Evolutionary conservation across 2,797 vertebrate genomes (phyloP), one percentile per base, ranked within the genome.

Genomic region (Sciaenops ocellatus): DNA sequence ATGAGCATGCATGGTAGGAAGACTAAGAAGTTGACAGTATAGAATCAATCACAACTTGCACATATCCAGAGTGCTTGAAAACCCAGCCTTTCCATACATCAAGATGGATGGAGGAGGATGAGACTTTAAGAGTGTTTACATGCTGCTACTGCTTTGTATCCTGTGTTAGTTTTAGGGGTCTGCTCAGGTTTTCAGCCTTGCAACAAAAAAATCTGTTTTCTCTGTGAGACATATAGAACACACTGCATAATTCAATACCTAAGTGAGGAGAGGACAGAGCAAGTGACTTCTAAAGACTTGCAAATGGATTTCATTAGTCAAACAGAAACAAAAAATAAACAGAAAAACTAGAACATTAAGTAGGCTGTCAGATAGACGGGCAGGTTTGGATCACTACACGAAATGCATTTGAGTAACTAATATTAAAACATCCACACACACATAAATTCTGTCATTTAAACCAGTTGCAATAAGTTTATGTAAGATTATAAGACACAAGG

Each of bases 11-110:
- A 73, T 50, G 64, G 71, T 82, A 71, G 59, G 71, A 76, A 48
- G 77, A 76, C 78, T 52, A 70, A 63, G 66, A 76, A 52, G 56
- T 44, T 66, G 78, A 85, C 78, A 83, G 75, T 66, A 77, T 15
- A 70, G 64, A 85, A 88, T 91, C 88, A 86, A 89, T 91, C 89
- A 90, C 79, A 81, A 64, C 68, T 44, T 59, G 50, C 73, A 82
- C 69, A 73, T 72, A 56, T 88, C 65, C 50, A 26, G 46, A 82
- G 75, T 79, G 84, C 81, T 86, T 87, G 84, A 88, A 76, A 75
- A 61, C 6, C 18, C 57, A 71, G 72, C 28, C 61, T 76, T 69
- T 67, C 69, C 67, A 79, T 80, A 55, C 64, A 83, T 76, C 60
- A 77, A 78, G 78, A 90, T 73, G 70, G 72, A 88, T 62, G 57